A percentile compares a stretch with the other conserved stretches of the same genome.
phyloP scores from a whole-genome alignment of 1,140 invertebrate species.

The Lerema accius region DNA sequence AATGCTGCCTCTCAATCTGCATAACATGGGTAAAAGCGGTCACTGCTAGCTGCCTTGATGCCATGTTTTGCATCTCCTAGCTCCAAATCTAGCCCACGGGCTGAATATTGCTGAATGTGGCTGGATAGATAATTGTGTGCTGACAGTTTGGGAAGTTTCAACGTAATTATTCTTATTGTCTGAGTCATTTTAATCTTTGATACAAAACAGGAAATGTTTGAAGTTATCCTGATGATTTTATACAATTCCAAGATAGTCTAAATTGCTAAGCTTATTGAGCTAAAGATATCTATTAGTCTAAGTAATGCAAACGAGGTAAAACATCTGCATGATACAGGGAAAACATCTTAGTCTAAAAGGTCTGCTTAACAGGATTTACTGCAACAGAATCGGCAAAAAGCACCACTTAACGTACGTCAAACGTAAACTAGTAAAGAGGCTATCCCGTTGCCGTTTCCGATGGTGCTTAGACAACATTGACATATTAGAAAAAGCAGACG shows the following conservation, averaged over 20 bases:
- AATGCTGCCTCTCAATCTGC: constrained; percentile 50
- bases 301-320: neutral
- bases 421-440: constrained; percentile 18
- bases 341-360: neutral
- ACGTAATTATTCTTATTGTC: neutral
- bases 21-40: constrained; percentile 42
- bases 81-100: neutral
- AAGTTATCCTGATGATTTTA: too few species aligned
- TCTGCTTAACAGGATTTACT: neutral
- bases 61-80: neutral
- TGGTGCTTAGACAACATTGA: constrained; percentile 18
- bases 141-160: neutral
- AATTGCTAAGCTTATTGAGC: too few species aligned
- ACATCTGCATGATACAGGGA: neutral
- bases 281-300: neutral
- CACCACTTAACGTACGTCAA: constrained; percentile 14
- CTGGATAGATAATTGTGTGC: neutral
- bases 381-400: neutral
- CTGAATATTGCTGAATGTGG: neutral
- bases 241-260: too few species aligned
- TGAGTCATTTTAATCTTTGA: too few species aligned
- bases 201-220: too few species aligned
- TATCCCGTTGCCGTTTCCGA: constrained; percentile 19
- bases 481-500: constrained; percentile 31
- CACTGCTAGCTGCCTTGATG: constrained; percentile 7